These are phyloP conservation scores for Lithophane ornitopus DNA, from an alignment of 2,888 invertebrate species.

Conservation along the genomic window DNA sequence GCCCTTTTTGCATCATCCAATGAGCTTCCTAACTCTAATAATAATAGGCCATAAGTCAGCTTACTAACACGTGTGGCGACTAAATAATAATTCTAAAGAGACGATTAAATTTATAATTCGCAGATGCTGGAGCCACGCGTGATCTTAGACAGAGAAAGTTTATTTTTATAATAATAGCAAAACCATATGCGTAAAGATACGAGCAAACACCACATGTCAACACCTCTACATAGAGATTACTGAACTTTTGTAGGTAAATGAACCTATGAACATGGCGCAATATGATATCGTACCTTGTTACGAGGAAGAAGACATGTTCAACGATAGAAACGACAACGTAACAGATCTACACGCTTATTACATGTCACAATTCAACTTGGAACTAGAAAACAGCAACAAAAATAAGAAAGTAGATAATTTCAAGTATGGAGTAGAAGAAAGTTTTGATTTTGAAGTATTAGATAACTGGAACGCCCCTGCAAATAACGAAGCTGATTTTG, in stretches of 20 bases:
- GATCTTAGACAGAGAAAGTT: constrained; percentile 88
- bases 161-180: constrained; percentile 90
- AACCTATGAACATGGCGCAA: constrained; percentile 86
- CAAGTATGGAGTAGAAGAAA: constrained; percentile 85
- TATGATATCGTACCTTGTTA: constrained; percentile 85
- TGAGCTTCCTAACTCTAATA: constrained; percentile 64
- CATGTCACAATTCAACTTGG: constrained; percentile 88
- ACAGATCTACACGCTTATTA: constrained; percentile 88
- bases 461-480: constrained; percentile 77
- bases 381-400: constrained; percentile 85
- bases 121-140: constrained; percentile 88
- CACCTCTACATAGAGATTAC: constrained; percentile 83
- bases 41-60: constrained; percentile 68
- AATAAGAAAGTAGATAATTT: constrained; percentile 80
- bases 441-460: constrained; percentile 86
- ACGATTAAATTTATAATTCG: constrained; percentile 87
- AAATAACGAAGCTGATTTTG: constrained; percentile 77
- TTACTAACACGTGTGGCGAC: constrained; percentile 79
- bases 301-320: constrained; percentile 83
- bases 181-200: constrained; percentile 84
- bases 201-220: constrained; percentile 86
- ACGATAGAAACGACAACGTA: constrained; percentile 81
- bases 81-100: constrained; percentile 82
- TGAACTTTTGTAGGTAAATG: constrained; percentile 87
- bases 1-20: constrained; percentile 49